These are phyloP conservation scores for Incurvaria masculella DNA, from an alignment of 2,888 invertebrate species.

Conservation along the genomic window DNA sequence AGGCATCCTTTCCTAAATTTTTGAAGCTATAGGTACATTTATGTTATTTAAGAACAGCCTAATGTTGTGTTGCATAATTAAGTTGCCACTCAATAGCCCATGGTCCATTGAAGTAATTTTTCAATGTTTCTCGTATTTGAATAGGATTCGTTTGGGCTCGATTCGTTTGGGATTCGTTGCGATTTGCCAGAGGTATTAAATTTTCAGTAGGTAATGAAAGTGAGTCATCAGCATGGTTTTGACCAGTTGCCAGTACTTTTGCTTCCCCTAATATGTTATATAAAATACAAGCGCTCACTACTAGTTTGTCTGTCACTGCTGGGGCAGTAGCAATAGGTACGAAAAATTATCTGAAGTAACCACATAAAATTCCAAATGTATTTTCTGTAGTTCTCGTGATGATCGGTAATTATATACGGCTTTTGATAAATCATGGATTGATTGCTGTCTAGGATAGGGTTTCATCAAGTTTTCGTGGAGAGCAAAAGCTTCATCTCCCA, in stretches of 20 bases:
- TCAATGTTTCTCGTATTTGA: conserved; percentile 1
- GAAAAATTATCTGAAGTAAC: conserved; percentile 5
- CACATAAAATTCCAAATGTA: neutral
- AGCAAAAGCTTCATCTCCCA: too few species aligned
- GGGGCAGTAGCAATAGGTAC: conserved; percentile 1
- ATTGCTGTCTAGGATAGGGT: neutral
- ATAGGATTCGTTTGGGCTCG: neutral
- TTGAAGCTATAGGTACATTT: conserved; percentile 1
- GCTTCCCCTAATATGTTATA: conserved; percentile 9
- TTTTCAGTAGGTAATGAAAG: conserved; percentile 1
- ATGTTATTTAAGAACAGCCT: neutral
- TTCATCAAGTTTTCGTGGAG: too few species aligned
- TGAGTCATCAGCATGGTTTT: neutral
- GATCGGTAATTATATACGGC: neutral
- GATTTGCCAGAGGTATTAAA: conserved; percentile 2
- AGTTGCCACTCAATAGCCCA: conserved; percentile 1
- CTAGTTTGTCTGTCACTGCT: conserved; percentile 3
- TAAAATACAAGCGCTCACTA: conserved; percentile 9
- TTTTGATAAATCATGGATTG: neutral
- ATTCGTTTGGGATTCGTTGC: neutral
- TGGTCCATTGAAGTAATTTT: conserved; percentile 3
- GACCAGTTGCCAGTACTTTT: conserved; percentile 6
- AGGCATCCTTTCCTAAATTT: too few species aligned
- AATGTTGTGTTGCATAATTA: conserved; percentile 3
- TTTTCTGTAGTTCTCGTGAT: neutral